Evolutionary conservation across 2,113 vertebrate genomes (phyloP).

Genomic region (Peucedramus taeniatus): DNA sequence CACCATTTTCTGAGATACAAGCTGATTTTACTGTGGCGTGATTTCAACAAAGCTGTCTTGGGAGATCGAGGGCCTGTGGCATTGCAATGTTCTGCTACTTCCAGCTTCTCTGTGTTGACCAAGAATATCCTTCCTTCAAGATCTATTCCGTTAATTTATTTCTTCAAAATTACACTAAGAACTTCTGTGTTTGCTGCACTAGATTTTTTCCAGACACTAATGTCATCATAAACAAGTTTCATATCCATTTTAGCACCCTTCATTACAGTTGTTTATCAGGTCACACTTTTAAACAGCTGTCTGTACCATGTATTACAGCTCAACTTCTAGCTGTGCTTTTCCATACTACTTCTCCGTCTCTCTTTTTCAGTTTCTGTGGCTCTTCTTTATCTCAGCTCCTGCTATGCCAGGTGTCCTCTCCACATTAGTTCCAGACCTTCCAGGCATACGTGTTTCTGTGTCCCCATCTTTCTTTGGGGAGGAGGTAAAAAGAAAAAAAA

Average conservation of each 20-base stretch:
- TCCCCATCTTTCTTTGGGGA: not conserved
- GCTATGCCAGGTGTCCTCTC: conserved; percentile 52
- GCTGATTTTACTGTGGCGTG: not conserved
- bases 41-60: not conserved
- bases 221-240: not conserved
- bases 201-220: not conserved
- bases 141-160: not conserved
- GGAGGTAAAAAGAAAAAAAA: not conserved
- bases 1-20: not conserved
- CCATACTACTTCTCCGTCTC: not conserved
- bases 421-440: conserved; percentile 55
- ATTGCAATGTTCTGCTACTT: not conserved
- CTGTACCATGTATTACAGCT: not conserved
- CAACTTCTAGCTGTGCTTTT: conserved; percentile 16
- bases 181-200: not conserved
- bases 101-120: not conserved
- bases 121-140: not conserved
- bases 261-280: not conserved
- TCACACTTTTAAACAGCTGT: conserved; percentile 4
- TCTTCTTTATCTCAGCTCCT: conserved; percentile 50
- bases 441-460: not conserved
- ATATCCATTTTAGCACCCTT: not conserved
- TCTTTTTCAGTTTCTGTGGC: not conserved
- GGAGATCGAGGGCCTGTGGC: not conserved
- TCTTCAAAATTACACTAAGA: not conserved